phyloP scores from a whole-genome alignment of 2,113 vertebrate species.

The Hylia prasina region DNA sequence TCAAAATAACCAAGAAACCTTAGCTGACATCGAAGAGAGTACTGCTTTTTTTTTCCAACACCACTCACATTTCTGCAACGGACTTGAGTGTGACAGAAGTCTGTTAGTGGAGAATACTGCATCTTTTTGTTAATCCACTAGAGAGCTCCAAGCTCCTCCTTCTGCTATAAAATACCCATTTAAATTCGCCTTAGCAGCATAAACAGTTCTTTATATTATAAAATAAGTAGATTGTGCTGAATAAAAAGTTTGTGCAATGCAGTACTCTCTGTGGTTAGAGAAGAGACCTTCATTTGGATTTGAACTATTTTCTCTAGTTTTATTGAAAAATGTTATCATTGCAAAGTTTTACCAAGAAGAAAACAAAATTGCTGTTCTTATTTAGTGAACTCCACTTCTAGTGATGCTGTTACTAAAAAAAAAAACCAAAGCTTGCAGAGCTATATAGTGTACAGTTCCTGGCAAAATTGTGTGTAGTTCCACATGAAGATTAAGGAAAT shows the following conservation, averaged over 20 bases:
- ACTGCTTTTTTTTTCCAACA: not conserved
- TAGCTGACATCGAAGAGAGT: not conserved
- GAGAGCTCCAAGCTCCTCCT: not conserved
- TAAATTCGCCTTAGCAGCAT: not conserved
- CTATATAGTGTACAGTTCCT: not conserved
- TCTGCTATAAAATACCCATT: not conserved
- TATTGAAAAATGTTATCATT: not conserved
- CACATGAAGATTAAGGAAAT: not conserved
- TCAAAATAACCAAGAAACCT: not conserved
- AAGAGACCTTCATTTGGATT: not conserved
- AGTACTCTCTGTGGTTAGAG: not conserved
- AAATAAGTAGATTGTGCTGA: not conserved
- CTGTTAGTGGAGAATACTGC: not conserved
- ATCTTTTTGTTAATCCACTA: not conserved
- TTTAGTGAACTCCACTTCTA: not conserved
- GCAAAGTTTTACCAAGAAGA: not conserved
- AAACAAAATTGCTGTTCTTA: not conserved
- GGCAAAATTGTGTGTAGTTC: not conserved
- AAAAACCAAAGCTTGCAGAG: not conserved
- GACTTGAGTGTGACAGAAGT: not conserved
- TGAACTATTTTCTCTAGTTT: not conserved
- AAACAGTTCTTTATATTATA: not conserved
- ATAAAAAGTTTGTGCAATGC: not conserved
- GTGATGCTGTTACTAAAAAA: not conserved
- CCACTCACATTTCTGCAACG: not conserved